Base-by-base conservation (phyloP, 2,888 invertebrate genomes). In the Limenitis camilla region DNA sequence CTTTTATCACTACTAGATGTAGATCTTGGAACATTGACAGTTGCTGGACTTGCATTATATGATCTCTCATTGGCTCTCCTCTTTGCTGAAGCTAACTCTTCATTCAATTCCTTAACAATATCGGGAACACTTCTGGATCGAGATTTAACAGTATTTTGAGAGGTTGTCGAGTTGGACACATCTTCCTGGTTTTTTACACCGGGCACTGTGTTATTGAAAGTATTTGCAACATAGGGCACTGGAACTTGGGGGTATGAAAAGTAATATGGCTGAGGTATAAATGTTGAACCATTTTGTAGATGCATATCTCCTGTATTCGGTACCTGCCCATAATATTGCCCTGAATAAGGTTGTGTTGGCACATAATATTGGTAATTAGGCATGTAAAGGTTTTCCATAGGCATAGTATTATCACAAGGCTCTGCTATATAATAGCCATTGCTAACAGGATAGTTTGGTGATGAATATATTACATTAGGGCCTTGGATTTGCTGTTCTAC, bases 81-180 rank as follows among this genome's bases (percentile, higher is more conserved):
- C 50, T 86, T 85, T 10, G 88, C 81, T 29, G 68, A 74, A 1
- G 70, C 74, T 36, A 93, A 71, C 73, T 94, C 93, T 60, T 91
- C 90, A 72, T 93, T 91, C 57, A 95, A 81, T 64, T 94, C 93
- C 67, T 91, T 90, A 19, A 94, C 89, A 70, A 95, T 93, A 72
- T 93, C 91, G 0, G 94, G 93, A 39, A 94, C 93, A 75, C 92
- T 92, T 62, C 89, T 84, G 0, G 90, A 90, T 60, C 90, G 78
- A 5, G 81, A 88, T 56, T 86, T 88, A 1, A 76, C 68, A 8
- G 69, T 69, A 49, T 67, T 72, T 43, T 72, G 74, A 38, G 70
- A 67, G 44, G 60, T 65, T 4, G 55, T 49, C 8, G 53, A 40
- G 31, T 63, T 62, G 47, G 64, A 19, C 38, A 19, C 36, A 5